A percentile compares a stretch with the other conserved stretches of the same genome.
These are phyloP conservation scores for Tamandua tetradactyla DNA, from an alignment of 2,797 vertebrate genomes.

Conservation along the genomic window DNA sequence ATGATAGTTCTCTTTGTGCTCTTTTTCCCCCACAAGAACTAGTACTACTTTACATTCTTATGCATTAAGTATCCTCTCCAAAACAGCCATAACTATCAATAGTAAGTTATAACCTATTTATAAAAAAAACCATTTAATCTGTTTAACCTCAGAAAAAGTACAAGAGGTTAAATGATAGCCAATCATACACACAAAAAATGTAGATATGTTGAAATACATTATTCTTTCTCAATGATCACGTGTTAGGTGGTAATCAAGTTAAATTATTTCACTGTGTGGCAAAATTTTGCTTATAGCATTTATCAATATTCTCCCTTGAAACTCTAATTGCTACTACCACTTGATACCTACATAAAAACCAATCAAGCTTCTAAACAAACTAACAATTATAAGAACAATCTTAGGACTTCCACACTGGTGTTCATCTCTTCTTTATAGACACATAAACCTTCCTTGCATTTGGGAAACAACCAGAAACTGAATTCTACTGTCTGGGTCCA, in stretches of 20 bases:
- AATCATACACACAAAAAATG: background rate
- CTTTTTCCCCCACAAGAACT: background rate
- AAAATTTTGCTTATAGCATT: constrained; percentile 23
- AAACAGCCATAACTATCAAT: background rate
- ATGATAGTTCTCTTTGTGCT: background rate
- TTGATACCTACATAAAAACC: constrained; percentile 2
- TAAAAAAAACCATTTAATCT: background rate
- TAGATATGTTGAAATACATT: background rate
- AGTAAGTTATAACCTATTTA: background rate
- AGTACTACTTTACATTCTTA: background rate
- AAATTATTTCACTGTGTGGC: constrained; percentile 12
- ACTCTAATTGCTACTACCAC: background rate
- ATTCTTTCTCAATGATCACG: background rate
- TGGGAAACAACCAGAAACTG: constrained; percentile 29
- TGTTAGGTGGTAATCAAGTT: constrained; percentile 10
- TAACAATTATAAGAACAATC: background rate
- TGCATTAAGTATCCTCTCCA: background rate
- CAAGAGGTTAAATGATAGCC: constrained; percentile 9
- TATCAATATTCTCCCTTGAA: constrained; percentile 46
- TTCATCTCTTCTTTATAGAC: background rate
- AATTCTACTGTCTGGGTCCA: background rate
- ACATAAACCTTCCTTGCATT: background rate
- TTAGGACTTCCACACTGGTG: background rate
- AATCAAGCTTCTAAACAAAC: background rate
- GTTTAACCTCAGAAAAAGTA: constrained; percentile 29